These are phyloP conservation scores for Felis chaus DNA, from an alignment of 2,113 vertebrate species.

Conservation along the genomic window DNA sequence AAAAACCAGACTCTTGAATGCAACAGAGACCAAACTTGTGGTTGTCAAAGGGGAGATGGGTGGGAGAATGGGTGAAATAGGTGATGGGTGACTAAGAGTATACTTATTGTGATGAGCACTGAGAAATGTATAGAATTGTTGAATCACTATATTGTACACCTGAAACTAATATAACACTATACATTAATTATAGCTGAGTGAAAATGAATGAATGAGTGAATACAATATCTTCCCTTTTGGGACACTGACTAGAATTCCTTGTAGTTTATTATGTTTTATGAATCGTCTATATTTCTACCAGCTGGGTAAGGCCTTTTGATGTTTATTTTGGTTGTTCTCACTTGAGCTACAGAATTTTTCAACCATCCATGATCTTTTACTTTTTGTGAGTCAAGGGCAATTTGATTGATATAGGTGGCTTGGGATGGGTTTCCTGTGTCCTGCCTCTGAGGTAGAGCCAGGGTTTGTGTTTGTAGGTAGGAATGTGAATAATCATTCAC, in stretches of 20 bases:
- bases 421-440: not conserved
- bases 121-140: not conserved
- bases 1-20: not conserved
- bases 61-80: not conserved
- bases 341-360: not conserved
- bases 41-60: not conserved
- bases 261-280: not conserved
- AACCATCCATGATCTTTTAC: not conserved
- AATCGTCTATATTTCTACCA: conserved; percentile 19
- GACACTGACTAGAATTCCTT: not conserved
- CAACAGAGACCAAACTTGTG: not conserved
- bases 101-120: not conserved
- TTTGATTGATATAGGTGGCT: not conserved
- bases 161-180: not conserved
- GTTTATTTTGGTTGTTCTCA: conserved; percentile 40
- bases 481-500: not conserved
- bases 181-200: not conserved
- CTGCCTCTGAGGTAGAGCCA: not conserved
- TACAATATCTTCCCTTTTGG: not conserved
- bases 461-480: not conserved
- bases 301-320: not conserved
- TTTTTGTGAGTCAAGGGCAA: not conserved
- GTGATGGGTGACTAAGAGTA: not conserved
- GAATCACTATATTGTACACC: not conserved
- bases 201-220: not conserved